phyloP scores from a whole-genome alignment of 1,140 invertebrate species.

The Halesus radiatus region DNA sequence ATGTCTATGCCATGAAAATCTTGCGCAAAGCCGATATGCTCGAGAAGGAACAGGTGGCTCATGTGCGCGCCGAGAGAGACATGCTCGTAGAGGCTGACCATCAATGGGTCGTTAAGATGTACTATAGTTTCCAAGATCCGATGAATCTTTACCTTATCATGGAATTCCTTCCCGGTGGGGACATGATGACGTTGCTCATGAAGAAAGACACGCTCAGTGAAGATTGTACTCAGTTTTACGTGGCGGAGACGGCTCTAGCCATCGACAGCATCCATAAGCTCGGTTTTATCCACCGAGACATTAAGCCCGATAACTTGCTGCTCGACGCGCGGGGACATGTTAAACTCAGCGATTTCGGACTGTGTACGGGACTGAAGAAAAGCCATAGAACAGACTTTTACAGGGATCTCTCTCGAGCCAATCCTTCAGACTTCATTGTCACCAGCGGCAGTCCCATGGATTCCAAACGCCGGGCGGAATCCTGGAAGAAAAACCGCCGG shows the following conservation, averaged over 20 bases:
- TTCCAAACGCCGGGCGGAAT: conserved; percentile 96
- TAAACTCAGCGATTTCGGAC: conserved; percentile 96
- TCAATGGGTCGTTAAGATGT: conserved; percentile 99
- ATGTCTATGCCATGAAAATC: conserved; percentile 99
- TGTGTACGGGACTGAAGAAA: conserved; percentile 99
- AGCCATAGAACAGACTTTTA: conserved; percentile 99
- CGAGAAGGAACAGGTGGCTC: conserved; percentile 99
- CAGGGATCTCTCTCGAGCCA: conserved; percentile 96
- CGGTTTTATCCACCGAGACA: conserved; percentile 99
- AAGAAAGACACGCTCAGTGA: conserved; percentile 99
- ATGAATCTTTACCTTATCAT: conserved; percentile 99
- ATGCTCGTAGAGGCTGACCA: conserved; percentile 99
- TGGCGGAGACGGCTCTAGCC: conserved; percentile 97
- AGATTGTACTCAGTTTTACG: conserved; percentile 99
- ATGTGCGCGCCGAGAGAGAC: conserved; percentile 98
- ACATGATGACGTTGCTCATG: conserved; percentile 99
- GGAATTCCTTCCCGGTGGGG: conserved; percentile 99
- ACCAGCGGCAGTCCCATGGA: conserved; percentile 89
- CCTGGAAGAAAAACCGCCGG: conserved; percentile 96
- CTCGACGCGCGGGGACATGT: conserved; percentile 98
- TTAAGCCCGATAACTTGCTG: conserved; percentile 99
- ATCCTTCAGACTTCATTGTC: conserved; percentile 89
- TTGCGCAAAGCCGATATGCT: conserved; percentile 99
- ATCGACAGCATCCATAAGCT: conserved; percentile 99
- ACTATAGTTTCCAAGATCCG: conserved; percentile 98